These are phyloP conservation scores for Carollia perspicillata DNA, from an alignment of 2,113 vertebrate species.

Conservation along the genomic window DNA sequence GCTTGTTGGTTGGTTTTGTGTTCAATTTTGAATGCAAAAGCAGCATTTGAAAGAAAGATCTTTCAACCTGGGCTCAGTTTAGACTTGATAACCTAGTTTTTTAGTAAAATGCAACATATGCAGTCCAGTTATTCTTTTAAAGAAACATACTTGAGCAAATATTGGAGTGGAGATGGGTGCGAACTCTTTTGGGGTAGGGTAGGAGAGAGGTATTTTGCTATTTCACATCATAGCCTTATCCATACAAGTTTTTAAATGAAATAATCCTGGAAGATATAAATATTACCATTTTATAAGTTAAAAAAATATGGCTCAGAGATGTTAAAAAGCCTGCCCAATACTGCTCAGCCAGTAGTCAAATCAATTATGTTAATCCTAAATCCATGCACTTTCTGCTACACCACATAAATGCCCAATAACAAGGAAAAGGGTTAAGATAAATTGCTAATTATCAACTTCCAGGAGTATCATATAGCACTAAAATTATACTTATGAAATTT, in stretches of 20 bases:
- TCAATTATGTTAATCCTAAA: background rate
- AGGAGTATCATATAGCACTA: background rate
- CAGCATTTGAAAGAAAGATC: background rate
- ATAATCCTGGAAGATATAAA: background rate
- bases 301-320: background rate
- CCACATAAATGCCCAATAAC: background rate
- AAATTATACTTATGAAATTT: background rate
- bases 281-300: background rate
- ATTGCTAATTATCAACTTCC: background rate
- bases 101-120: background rate
- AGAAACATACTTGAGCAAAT: constrained; percentile 15
- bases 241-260: background rate
- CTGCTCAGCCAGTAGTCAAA: background rate
- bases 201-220: background rate
- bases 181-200: background rate
- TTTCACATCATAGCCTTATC: background rate
- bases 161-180: background rate
- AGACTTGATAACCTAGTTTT: background rate
- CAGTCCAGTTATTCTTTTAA: background rate
- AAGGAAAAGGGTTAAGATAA: background rate
- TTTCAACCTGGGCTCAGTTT: background rate
- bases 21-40: background rate
- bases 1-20: background rate
- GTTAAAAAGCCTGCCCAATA: background rate
- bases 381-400: background rate